Evolutionary conservation across 2,797 vertebrate genomes (phyloP).

Genomic region (Threskiornis aethiopicus): DNA sequence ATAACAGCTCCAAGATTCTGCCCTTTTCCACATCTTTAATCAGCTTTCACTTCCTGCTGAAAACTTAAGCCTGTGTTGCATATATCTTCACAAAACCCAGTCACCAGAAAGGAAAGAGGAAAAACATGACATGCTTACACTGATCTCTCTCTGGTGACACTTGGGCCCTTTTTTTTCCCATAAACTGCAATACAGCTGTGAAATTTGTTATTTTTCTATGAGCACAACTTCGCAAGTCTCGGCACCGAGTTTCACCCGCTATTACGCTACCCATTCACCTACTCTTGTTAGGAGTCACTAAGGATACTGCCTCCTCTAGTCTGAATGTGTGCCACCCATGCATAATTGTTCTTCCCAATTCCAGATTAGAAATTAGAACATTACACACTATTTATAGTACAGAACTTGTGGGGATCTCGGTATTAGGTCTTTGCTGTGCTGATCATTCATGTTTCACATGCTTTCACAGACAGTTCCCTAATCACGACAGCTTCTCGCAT

Average conservation of each 20-base stretch:
- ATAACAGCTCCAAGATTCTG: neutral
- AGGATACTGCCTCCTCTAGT: neutral
- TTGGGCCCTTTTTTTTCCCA: neutral
- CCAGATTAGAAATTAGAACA: neutral
- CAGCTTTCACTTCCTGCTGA: neutral
- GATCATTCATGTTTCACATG: accelerated
- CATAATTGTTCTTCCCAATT: accelerated
- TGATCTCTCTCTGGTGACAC: neutral
- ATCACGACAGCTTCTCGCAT: neutral
- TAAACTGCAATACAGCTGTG: neutral
- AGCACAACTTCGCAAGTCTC: neutral
- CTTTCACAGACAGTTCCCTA: neutral
- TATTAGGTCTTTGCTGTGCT: neutral
- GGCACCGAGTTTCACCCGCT: neutral
- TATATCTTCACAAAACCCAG: neutral
- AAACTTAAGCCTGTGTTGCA: accelerated
- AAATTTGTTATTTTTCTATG: neutral
- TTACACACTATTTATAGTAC: neutral
- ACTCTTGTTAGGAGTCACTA: neutral
- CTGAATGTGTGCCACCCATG: neutral
- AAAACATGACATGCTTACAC: neutral
- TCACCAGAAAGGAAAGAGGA: neutral
- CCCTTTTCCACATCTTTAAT: neutral
- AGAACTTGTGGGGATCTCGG: neutral
- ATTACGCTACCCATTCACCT: too few species aligned